These are phyloP conservation scores for Brachionus sp. DNA, from an alignment of 1,140 invertebrate species.

Conservation along the genomic window DNA sequence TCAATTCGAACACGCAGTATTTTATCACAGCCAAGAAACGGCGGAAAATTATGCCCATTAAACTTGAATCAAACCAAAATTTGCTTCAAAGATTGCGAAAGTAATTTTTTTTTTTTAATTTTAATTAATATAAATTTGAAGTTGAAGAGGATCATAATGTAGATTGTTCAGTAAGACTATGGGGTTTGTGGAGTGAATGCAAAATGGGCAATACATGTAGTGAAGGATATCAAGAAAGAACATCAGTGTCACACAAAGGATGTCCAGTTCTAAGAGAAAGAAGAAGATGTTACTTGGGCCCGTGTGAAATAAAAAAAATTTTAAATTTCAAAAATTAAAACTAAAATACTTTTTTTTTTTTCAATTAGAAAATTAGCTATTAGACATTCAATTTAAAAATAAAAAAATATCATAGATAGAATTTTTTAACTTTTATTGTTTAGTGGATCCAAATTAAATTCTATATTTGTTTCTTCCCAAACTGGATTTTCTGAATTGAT, in stretches of 20 bases:
- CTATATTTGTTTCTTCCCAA: slow-evolving; percentile 33
- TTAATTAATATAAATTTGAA: neutral
- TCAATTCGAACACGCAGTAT: neutral
- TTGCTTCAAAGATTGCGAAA: neutral
- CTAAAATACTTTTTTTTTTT: neutral
- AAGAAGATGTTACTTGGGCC: neutral
- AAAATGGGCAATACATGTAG: slow-evolving; percentile 13
- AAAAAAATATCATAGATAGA: neutral
- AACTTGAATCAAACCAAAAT: slow-evolving; percentile 31
- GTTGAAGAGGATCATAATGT: neutral
- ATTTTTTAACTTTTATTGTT: neutral
- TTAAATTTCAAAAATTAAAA: neutral
- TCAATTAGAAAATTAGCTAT: neutral
- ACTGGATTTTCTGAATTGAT: neutral
- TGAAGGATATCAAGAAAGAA: slow-evolving; percentile 19
- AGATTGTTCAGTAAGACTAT: slow-evolving; percentile 19
- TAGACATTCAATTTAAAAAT: neutral
- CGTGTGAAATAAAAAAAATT: neutral
- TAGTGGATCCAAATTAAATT: slow-evolving; percentile 20
- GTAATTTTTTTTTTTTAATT: neutral
- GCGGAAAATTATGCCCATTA: neutral
- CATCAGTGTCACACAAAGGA: neutral
- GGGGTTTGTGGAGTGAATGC: slow-evolving; percentile 29
- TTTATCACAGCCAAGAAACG: neutral
- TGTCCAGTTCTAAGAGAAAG: slow-evolving; percentile 11